Conservation (phyloP, 2,113 vertebrate species). For the Periophthalmodon schlosseri region DNA sequence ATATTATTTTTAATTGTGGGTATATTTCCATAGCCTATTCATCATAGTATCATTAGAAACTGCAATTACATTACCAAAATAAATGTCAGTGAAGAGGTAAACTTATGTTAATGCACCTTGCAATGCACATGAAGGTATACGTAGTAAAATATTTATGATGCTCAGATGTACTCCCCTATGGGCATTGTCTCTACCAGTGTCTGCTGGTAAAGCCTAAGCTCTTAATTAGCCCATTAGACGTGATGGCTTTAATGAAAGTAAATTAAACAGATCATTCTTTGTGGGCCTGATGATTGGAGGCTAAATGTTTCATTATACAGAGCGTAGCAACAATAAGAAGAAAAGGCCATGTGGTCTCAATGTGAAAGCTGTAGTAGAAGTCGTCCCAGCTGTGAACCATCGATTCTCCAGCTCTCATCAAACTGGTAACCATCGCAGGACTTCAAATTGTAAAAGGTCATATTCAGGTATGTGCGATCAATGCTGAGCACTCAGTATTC, state of each 20-base stretch:
- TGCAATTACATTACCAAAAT: constrained; percentile 26
- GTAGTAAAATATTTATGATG: constrained; percentile 74
- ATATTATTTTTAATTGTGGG: constrained; percentile 23
- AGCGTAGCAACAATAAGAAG: constrained; percentile 49
- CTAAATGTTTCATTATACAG: constrained; percentile 72
- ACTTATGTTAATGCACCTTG: constrained; percentile 48
- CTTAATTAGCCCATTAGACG: constrained; percentile 75
- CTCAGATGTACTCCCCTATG: constrained; percentile 65
- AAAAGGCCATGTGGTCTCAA: constrained; percentile 42
- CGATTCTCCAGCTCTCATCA: constrained; percentile 63
- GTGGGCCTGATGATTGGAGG: constrained; percentile 64
- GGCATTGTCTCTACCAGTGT: constrained; percentile 54
- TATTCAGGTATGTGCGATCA: constrained; percentile 65
- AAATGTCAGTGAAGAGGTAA: constrained; percentile 40
- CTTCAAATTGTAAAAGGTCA: constrained; percentile 73
- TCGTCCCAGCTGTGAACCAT: constrained; percentile 49
- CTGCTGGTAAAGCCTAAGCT: constrained; percentile 65
- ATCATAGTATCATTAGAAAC: not conserved
- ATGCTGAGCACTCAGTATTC: constrained; percentile 70
- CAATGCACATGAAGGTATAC: constrained; percentile 63
- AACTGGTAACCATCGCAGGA: constrained; percentile 56
- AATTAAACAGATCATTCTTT: constrained; percentile 74
- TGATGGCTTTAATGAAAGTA: constrained; percentile 67
- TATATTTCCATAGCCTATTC: constrained; percentile 5
- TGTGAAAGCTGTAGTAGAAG: constrained; percentile 39